A percentile compares a stretch with the other conserved stretches of the same genome.
phyloP scores from a whole-genome alignment of 1,140 invertebrate genomes.

The Magallana gigas region DNA sequence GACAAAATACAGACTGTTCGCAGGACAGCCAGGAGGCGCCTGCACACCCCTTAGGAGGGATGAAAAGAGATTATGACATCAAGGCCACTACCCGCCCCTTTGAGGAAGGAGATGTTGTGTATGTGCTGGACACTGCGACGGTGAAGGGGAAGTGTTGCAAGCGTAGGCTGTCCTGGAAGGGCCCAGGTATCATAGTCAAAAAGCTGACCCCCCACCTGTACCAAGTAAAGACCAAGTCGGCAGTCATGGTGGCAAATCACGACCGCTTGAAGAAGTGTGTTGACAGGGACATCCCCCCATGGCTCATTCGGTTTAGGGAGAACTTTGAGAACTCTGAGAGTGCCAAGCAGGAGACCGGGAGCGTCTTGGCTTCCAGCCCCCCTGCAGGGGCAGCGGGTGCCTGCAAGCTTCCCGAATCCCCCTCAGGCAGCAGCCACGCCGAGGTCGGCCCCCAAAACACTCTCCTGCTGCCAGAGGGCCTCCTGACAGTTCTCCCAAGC shows the following conservation, averaged over 20 bases:
- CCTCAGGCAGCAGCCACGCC: no score
- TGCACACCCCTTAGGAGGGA: background rate
- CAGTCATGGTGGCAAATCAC: background rate
- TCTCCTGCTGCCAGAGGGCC: no score
- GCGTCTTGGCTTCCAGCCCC: no score
- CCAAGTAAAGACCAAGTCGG: background rate
- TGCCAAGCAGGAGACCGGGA: no score
- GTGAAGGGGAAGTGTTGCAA: constrained; percentile 34
- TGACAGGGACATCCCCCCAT: no score
- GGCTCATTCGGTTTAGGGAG: no score
- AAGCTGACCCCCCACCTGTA: background rate
- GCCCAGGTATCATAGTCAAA: constrained; percentile 16
- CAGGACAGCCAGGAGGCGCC: background rate
- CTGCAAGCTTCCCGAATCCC: no score
- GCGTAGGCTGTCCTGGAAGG: background rate
- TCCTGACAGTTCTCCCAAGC: no score
- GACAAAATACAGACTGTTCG: background rate
- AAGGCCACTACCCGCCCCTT: background rate
- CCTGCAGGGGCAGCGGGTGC: no score
- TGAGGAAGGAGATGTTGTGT: constrained; percentile 34
- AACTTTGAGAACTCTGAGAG: no score
- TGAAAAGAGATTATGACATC: constrained; percentile 17
- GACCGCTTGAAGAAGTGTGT: no score
- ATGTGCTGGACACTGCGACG: constrained; percentile 27
- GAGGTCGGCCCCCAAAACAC: no score